phyloP scores from a whole-genome alignment of 1,140 invertebrate species.

The Lasaia peninsularis region DNA sequence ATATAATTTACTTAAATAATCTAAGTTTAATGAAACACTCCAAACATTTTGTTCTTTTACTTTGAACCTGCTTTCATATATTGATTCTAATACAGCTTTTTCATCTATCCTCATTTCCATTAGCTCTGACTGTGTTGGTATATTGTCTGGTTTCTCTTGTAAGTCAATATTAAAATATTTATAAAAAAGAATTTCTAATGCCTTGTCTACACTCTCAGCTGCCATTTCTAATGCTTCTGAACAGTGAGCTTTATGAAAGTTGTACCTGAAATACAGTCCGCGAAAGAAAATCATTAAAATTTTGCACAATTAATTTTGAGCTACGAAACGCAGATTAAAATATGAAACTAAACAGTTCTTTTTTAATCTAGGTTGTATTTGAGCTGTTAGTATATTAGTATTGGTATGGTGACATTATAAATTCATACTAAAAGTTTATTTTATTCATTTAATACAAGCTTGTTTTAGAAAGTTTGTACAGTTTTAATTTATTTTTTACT shows the following conservation, averaged over 20 bases:
- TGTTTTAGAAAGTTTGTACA: too few relatives aligned
- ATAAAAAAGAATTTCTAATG: conserved; percentile 82
- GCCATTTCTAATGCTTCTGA: conserved; percentile 82
- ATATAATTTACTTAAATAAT: conserved; percentile 82
- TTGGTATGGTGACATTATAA: too few relatives aligned
- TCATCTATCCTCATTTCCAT: conserved; percentile 82
- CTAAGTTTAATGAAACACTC: conserved; percentile 81
- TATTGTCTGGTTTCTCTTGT: conserved; percentile 50
- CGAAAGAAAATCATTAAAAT: not conserved
- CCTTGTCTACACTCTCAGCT: conserved; percentile 80
- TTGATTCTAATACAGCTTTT: conserved; percentile 84
- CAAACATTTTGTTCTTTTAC: conserved; percentile 84
- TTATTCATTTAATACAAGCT: too few relatives aligned
- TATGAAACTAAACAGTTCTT: too few relatives aligned
- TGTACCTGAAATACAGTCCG: conserved; percentile 78
- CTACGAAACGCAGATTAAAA: not conserved
- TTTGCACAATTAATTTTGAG: not conserved
- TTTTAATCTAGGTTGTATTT: too few relatives aligned
- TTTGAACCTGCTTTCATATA: conserved; percentile 83
- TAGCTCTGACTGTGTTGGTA: conserved; percentile 75
- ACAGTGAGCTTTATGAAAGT: conserved; percentile 85
- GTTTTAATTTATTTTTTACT: too few relatives aligned
- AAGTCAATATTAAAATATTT: conserved; percentile 81
- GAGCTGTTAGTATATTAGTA: too few relatives aligned
- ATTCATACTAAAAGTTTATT: too few relatives aligned